Base-by-base conservation (phyloP, 2,888 invertebrate genomes). In the Camponotus fellah region DNA sequence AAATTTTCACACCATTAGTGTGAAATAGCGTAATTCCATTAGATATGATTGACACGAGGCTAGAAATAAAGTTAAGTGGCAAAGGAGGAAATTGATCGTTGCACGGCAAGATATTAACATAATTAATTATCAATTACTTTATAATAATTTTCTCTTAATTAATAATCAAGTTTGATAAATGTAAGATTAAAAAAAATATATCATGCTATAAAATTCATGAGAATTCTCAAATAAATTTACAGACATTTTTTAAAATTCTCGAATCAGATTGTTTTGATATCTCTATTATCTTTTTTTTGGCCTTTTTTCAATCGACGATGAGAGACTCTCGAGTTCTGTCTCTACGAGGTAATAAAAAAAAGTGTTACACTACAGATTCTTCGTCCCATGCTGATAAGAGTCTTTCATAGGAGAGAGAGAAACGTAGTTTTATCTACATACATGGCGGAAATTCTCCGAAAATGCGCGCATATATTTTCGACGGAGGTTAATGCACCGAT, bases 281-380 rank as follows among this genome's bases (percentile, higher is more conserved):
- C 64, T 71, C 58, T 34, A 26, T 79, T 65, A 49, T 76, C 43
- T 68, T 53, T 69, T 26, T 32, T 56, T 49, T 53, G 32, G 14
- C 43, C 21, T 49, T 60, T 76, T 56, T 64, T 60, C 32, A 9
- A 65, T 65, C 5, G 72, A 65, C 17, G 64, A 49, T 64, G 69
- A 83, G 69, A 69, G 69, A 21, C 46, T 79, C 74, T 49, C 64
- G 21, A 72, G 66, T 74, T 82, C 76, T 79, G 43, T 65, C 40
- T 74, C 82, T 80, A 64, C 69, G 40, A 72, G 34, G 69, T 79
- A 88, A 89, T 88, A 89, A 89, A 88, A 87, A 87, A 87, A 66
- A 53, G 74, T 85, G 65, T 83, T 85, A 83, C 84, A 79, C 83
- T 77, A 83, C 65, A 32, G 83, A 75, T 69, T 69, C 68, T 65